Conservation (phyloP, 2,113 vertebrate species). For the Felis catus region DNA sequence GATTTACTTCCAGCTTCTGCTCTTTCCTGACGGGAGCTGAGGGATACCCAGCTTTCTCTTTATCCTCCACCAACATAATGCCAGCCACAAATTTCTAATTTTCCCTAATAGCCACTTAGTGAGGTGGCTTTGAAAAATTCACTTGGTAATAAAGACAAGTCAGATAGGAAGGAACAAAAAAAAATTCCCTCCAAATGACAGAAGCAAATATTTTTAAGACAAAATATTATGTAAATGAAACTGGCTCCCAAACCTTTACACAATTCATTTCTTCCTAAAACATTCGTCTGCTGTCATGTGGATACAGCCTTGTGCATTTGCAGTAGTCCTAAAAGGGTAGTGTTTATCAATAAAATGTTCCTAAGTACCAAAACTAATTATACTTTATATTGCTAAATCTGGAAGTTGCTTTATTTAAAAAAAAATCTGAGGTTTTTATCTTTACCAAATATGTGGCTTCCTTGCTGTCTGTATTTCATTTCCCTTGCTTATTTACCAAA, state of each 20-base stretch:
- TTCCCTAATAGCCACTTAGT: background rate
- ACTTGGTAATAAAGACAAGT: conserved; percentile 25
- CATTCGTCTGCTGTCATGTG: conserved; percentile 1
- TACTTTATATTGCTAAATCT: conserved; percentile 66
- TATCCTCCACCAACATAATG: background rate
- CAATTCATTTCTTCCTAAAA: conserved; percentile 59
- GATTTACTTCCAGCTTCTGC: background rate
- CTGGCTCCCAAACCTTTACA: conserved; percentile 39
- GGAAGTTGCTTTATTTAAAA: conserved; percentile 49
- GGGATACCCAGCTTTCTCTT: background rate
- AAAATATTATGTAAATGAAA: conserved; percentile 42
- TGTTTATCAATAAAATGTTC: conserved; percentile 66
- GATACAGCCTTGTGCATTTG: conserved; percentile 31
- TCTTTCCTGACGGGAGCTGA: background rate
- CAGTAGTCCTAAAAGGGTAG: conserved; percentile 49
- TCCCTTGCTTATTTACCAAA: conserved; percentile 61
- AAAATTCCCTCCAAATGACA: background rate
- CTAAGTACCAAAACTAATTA: conserved; percentile 60
- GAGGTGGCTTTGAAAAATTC: background rate
- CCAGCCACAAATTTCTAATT: background rate
- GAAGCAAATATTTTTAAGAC: conserved; percentile 49
- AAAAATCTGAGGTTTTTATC: conserved; percentile 41
- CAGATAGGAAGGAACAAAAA: background rate
- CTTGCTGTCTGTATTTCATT: conserved; percentile 66
- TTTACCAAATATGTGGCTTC: conserved; percentile 62